Conservation (phyloP, 2,888 invertebrate genomes). For the Hydraecia micacea region DNA sequence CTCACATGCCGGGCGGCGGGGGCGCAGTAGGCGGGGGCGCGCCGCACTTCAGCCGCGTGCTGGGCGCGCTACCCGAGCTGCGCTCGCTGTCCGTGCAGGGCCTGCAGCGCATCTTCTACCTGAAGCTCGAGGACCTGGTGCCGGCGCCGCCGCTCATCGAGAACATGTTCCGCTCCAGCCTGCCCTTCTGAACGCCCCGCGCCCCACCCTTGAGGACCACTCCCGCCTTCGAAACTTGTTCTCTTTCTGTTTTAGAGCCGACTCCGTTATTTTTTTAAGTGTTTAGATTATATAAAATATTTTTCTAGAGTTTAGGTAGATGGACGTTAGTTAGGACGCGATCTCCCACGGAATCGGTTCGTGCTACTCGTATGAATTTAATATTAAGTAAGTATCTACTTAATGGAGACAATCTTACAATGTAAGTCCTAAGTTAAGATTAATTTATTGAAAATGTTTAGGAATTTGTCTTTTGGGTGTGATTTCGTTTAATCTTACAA, state of each 20-base stretch:
- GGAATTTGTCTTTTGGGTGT: constrained; percentile 84
- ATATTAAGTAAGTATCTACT: constrained; percentile 74
- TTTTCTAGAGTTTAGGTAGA: constrained; percentile 84
- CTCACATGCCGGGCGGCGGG: constrained; percentile 97
- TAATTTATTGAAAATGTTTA: constrained; percentile 87
- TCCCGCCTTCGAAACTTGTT: constrained; percentile 85
- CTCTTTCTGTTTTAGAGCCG: constrained; percentile 84
- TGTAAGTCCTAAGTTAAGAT: constrained; percentile 82
- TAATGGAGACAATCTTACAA: constrained; percentile 79
- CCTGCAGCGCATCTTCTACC: constrained; percentile 97
- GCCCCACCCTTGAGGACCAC: constrained; percentile 81
- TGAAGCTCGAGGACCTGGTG: constrained; percentile 97
- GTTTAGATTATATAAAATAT: constrained; percentile 86
- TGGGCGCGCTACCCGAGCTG: constrained; percentile 97
- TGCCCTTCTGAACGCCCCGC: constrained; percentile 94
- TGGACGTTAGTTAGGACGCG: constrained; percentile 85
- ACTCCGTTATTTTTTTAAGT: constrained; percentile 89
- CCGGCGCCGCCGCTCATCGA: constrained; percentile 98
- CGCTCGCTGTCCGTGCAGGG: constrained; percentile 98
- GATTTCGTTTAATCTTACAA: constrained; percentile 86
- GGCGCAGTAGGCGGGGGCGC: constrained; percentile 96
- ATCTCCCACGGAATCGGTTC: constrained; percentile 89
- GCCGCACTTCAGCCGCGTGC: constrained; percentile 97
- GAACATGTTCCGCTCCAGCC: constrained; percentile 98
- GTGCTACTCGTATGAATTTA: constrained; percentile 78